These are phyloP conservation scores for Berghia stephanieae DNA, from an alignment of 1,140 invertebrate species.

Conservation along the genomic window DNA sequence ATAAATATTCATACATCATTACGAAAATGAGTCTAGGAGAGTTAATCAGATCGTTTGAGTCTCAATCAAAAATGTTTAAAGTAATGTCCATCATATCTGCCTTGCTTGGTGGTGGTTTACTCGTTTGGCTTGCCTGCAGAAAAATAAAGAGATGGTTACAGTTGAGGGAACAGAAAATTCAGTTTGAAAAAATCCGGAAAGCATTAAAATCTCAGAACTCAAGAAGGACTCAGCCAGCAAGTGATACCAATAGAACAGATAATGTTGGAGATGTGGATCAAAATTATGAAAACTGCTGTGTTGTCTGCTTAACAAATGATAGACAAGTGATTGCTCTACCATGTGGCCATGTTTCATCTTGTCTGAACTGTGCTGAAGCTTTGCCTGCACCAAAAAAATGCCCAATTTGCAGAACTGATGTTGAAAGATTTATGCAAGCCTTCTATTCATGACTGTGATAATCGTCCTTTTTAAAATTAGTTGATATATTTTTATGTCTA, in stretches of 20 bases:
- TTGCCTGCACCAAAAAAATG: constrained; percentile 59
- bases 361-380: constrained; percentile 60
- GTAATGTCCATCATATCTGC: constrained; percentile 48
- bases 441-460: constrained; percentile 56
- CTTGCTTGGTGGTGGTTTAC: constrained; percentile 43
- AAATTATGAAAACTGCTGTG: constrained; percentile 57
- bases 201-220: not conserved
- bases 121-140: constrained; percentile 49
- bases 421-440: constrained; percentile 53
- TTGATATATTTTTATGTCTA: too few relatives aligned
- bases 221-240: not conserved
- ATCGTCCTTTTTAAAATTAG: too few relatives aligned
- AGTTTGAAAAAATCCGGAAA: constrained; percentile 37
- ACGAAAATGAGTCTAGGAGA: constrained; percentile 55
- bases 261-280: constrained; percentile 11
- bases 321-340: constrained; percentile 63
- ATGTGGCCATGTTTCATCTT: constrained; percentile 67
- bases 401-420: constrained; percentile 61
- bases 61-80: constrained; percentile 49
- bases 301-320: constrained; percentile 63
- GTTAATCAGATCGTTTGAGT: constrained; percentile 52
- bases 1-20: constrained; percentile 55
- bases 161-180: constrained; percentile 31
- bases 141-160: constrained; percentile 36
- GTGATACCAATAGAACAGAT: constrained; percentile 11